Evolutionary conservation across 2,888 invertebrate species (phyloP), one percentile per base, ranked within the genome.

Genomic region (Latheticus oryzae): DNA sequence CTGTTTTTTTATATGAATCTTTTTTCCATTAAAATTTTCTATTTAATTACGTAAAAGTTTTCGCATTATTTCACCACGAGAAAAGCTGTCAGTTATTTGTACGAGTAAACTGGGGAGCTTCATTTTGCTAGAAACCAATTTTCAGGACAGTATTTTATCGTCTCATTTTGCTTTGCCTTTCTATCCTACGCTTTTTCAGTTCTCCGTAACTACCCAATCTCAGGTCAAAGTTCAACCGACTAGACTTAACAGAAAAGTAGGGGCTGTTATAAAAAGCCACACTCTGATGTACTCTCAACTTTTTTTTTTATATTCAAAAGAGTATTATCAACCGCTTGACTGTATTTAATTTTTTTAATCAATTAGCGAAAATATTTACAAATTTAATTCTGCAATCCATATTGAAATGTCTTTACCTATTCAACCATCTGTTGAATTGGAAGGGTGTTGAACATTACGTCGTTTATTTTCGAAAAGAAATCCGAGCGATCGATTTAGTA

Each of bases 201-300:
- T 30, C 12, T 40, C 38, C 15, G 33, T 21, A 32, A 30, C 21
- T 38, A 30, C 12, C 42, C 52, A 52, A 52, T 52, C 43, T 35
- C 45, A 28, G 53, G 53, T 54, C 35, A 45, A 54, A 54, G 53
- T 54, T 54, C 53, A 54, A 54, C 35, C 53, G 53, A 54, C 53
- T 45, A 54, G 53, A 54, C 53, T 45, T 24, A 16, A 50, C 37
- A n/a, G 19, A 15, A 33, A 40, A 42, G 33, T 42, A 42, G 52
- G 42, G 52, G 42, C n/a, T n/a, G n/a, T n/a, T n/a, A n/a, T n/a
- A n/a, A n/a, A n/a, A n/a, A n/a, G n/a, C n/a, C n/a, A n/a, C n/a
- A n/a, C n/a, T n/a, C n/a, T n/a, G n/a, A n/a, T n/a, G n/a, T n/a
- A 26, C 42, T 42, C 32, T 52, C 52, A 2, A 33, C 24, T 4